Conservation (phyloP, 1,140 invertebrate genomes). For the Orussus abietinus region DNA sequence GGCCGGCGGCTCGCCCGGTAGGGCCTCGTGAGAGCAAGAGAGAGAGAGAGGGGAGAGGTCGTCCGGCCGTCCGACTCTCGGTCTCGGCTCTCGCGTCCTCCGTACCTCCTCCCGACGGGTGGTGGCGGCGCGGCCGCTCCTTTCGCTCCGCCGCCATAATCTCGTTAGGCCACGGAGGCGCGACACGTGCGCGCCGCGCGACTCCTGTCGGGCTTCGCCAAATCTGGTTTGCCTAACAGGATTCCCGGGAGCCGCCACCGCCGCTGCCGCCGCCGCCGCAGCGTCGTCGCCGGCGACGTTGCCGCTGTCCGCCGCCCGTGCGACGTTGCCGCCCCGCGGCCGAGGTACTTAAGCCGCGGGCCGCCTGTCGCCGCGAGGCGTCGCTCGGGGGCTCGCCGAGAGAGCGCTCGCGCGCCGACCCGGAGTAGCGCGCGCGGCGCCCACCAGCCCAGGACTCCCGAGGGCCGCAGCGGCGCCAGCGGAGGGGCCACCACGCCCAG, state of each 20-base stretch:
- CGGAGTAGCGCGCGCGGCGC: no score
- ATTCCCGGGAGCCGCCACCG: constrained; percentile 39
- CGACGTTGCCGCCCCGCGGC: no score
- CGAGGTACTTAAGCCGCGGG: background rate
- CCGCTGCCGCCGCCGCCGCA: constrained; percentile 23
- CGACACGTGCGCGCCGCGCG: constrained; percentile 35
- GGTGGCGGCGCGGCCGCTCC: constrained; percentile 26
- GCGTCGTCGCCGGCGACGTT: constrained; percentile 13
- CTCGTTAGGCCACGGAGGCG: constrained; percentile 55
- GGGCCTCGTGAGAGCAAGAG: constrained; percentile 3
- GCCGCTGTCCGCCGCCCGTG: constrained; percentile 9
- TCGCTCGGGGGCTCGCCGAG: constrained; percentile 41
- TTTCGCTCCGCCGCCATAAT: constrained; percentile 51
- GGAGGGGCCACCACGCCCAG: no score
- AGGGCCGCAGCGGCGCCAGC: no score
- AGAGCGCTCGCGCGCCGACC: no score
- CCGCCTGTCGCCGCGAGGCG: constrained; percentile 31
- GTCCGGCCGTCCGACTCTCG: constrained; percentile 13
- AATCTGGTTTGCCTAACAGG: constrained; percentile 58
- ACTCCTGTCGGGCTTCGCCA: constrained; percentile 43
- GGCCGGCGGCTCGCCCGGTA: constrained; percentile 13
- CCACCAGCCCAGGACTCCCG: no score
- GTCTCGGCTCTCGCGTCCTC: constrained; percentile 31
- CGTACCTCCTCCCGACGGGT: constrained; percentile 35
- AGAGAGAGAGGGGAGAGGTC: constrained; percentile 9